Evolutionary conservation across 2,113 vertebrate species (phyloP), one percentile per base, ranked within the genome.

Genomic region (Myotis yumanensis): DNA sequence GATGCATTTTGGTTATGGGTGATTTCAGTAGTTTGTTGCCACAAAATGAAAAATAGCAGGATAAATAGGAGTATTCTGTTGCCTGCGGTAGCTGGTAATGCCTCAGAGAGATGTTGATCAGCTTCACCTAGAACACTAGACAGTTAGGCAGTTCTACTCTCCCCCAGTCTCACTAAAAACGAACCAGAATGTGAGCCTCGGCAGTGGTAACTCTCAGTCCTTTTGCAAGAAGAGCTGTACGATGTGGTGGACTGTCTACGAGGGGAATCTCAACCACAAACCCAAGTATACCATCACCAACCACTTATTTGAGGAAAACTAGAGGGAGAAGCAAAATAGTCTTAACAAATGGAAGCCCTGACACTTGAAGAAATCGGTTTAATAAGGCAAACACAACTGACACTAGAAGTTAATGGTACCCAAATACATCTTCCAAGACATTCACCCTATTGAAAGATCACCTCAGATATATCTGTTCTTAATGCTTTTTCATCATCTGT

Each of bases 281-380:
- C 22, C 32, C 9, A 6, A 59, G 28, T 15, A 10, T 51, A 22
- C 17, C 25, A 35, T 86, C 77, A 81, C 28, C 72, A 37, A 0
- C 72, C 28, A 59, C 4, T n/a, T 59, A 4, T 84, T 83, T 16
- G 75, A 79, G 62, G 69, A 84, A 54, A 89, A 54, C n/a, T 72
- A 68, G 18, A 20, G 25, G 17, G 14, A 57, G 48, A 68, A 95
- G 83, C n/a, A 48, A 82, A 89, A 46, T 3, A 62, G 32, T 43
- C 25, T n/a, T 92, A 75, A 80, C 48, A 51, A 54, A 59, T 22
- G 7, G 30, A 81, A 96, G 86, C 93, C 86, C 40, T 89, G 51
- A 94, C 54, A 89, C 80, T 66, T n/a, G 75, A 96, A 66, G 93
- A 95, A 91, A 93, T 52, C 28, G 69, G 94, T 64, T 71, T 92